Evolutionary conservation across 1,140 invertebrate genomes (phyloP).

Genomic region (Venustaconcha ellipsiformis): DNA sequence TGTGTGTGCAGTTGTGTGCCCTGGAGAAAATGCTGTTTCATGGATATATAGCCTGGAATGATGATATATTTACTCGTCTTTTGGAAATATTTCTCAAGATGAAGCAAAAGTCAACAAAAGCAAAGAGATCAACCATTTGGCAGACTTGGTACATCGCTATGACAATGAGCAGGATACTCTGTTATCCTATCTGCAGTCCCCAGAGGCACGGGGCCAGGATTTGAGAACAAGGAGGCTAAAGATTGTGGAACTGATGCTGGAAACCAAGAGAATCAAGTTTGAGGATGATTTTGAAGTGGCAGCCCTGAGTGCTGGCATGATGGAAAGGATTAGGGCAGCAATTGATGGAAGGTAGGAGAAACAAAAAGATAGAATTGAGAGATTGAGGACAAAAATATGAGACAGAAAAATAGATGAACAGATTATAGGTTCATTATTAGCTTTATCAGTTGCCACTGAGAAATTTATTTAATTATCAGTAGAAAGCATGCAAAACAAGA

Average conservation of each 20-base stretch:
- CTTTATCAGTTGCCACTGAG: too few species aligned
- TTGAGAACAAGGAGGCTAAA: constrained; percentile 38
- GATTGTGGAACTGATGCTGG: constrained; percentile 48
- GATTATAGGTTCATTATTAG: too few species aligned
- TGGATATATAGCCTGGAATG: too few species aligned
- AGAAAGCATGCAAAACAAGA: too few species aligned
- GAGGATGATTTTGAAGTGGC: constrained; percentile 58
- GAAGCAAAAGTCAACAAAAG: constrained; percentile 28
- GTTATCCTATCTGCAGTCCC: constrained; percentile 50
- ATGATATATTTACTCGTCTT: too few species aligned
- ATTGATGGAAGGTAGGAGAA: constrained; percentile 38
- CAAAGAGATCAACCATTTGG: constrained; percentile 48
- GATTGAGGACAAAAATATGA: too few species aligned
- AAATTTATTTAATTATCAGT: too few species aligned
- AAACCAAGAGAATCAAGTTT: constrained; percentile 38
- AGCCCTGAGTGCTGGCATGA: constrained; percentile 45
- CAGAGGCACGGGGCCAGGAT: constrained; percentile 35
- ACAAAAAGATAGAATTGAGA: too few species aligned
- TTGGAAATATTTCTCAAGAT: constrained; percentile 27
- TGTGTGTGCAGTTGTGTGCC: too few species aligned
- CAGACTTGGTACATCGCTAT: constrained; percentile 54
- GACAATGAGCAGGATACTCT: constrained; percentile 56
- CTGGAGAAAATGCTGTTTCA: too few species aligned
- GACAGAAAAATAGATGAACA: too few species aligned
- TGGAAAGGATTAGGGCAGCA: constrained; percentile 49